A percentile compares a stretch with the other conserved stretches of the same genome.
Conservation (phyloP, 2,113 vertebrate species). For the Myotis davidii region DNA sequence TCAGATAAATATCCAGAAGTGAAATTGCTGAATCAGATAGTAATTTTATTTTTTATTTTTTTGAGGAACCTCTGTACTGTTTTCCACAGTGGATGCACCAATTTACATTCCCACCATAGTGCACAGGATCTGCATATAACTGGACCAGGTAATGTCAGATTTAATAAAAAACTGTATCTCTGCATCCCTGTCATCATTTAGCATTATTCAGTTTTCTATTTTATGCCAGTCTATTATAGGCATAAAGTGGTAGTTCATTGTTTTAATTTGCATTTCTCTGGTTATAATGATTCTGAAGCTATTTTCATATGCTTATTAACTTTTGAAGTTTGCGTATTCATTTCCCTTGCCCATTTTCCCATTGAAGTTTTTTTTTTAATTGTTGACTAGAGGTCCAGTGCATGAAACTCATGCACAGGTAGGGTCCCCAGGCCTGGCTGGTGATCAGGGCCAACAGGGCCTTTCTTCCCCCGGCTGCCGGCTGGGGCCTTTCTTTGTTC, state of each 20-base stretch:
- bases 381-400: too few species aligned
- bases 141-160: background rate
- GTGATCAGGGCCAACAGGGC: too few species aligned
- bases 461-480: too few species aligned
- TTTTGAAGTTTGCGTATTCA: background rate
- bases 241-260: background rate
- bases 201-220: slow-evolving; percentile 3
- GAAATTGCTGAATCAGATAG: background rate
- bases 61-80: background rate
- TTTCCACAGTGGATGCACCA: background rate
- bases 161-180: background rate
- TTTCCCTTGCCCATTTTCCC: background rate
- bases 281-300: background rate
- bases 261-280: background rate
- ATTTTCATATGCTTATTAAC: background rate
- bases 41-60: background rate
- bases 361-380: background rate
- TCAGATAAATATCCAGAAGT: background rate
- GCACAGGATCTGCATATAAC: background rate
- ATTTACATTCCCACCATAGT: background rate
- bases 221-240: background rate
- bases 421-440: too few species aligned
- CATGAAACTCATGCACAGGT: too few species aligned
- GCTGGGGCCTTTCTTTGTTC: too few species aligned
- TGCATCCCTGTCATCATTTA: background rate